Conservation (phyloP, 2,113 vertebrate species). For the Rhinogobius similis region DNA sequence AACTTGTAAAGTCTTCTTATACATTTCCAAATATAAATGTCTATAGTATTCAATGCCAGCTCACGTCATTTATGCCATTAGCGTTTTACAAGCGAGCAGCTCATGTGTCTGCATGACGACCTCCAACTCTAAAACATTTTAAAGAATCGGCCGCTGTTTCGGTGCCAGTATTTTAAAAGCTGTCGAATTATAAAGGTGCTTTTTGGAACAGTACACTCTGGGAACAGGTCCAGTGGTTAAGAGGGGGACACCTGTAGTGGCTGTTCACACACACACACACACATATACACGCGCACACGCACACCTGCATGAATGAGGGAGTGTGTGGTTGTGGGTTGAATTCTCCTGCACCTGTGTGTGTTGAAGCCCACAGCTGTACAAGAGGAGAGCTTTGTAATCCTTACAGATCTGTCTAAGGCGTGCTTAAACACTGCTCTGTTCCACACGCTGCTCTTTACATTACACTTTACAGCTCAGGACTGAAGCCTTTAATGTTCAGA, state of each 20-base stretch:
- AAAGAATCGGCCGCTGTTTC: not conserved
- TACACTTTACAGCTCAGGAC: not conserved
- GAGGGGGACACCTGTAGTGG: slow-evolving; percentile 33
- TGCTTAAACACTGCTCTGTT: slow-evolving; percentile 11
- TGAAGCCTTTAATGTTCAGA: not conserved
- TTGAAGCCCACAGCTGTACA: slow-evolving; percentile 60
- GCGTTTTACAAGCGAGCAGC: not conserved
- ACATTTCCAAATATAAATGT: not conserved
- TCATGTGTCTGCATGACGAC: not conserved
- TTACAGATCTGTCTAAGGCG: slow-evolving; percentile 14
- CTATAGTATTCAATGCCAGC: not conserved
- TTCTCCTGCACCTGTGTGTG: slow-evolving; percentile 51
- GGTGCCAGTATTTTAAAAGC: slow-evolving; percentile 2
- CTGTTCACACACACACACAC: slow-evolving; percentile 29
- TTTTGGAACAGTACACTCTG: slow-evolving; percentile 10
- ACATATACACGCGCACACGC: slow-evolving; percentile 19
- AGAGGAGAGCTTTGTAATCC: slow-evolving; percentile 52
- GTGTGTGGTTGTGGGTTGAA: slow-evolving; percentile 35
- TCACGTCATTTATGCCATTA: slow-evolving; percentile 7
- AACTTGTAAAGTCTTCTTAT: not conserved
- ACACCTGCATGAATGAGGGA: not conserved
- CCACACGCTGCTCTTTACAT: not conserved
- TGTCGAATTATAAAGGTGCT: not conserved
- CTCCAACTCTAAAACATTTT: not conserved
- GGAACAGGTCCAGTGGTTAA: slow-evolving; percentile 19